Evolutionary conservation across 2,113 vertebrate species (phyloP).

Genomic region (Forbesichthys agassizii): DNA sequence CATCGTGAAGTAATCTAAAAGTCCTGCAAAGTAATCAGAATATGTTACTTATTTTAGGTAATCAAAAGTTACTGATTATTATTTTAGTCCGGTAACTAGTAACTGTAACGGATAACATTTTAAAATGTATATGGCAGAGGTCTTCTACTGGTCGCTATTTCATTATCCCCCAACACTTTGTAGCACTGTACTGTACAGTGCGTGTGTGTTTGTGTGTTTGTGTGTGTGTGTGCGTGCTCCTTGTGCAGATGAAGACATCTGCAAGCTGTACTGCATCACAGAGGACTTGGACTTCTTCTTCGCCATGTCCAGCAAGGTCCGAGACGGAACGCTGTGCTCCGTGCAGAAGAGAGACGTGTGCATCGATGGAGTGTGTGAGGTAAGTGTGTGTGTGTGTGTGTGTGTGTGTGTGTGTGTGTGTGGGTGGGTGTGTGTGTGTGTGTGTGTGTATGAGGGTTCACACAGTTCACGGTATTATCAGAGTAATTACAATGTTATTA

Average conservation of each 20-base stretch:
- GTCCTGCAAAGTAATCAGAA: too few relatives aligned
- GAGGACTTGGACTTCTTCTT: constrained; percentile 99
- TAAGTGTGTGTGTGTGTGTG: constrained; percentile 42
- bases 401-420: background rate
- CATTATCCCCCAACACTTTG: background rate
- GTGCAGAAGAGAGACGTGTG: constrained; percentile 85
- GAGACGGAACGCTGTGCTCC: constrained; percentile 92
- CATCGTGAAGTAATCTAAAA: too few relatives aligned
- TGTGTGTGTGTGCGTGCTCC: background rate
- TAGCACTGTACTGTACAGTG: background rate
- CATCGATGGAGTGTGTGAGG: constrained; percentile 95
- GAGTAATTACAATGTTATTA: too few relatives aligned
- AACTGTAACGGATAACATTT: too few relatives aligned
- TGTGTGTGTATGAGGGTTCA: background rate
- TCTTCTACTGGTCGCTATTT: background rate
- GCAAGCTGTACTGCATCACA: constrained; percentile 98
- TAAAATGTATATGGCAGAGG: background rate
- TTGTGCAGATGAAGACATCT: constrained; percentile 88
- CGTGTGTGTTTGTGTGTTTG: background rate
- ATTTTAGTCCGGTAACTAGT: too few relatives aligned
- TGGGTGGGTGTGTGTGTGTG: constrained; percentile 11
- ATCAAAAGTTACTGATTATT: too few relatives aligned
- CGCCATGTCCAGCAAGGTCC: constrained; percentile 96
- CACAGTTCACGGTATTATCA: too few relatives aligned
- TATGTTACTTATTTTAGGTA: too few relatives aligned